Conservation (phyloP, 2,888 invertebrate species). For the Pimpla rufipes region DNA sequence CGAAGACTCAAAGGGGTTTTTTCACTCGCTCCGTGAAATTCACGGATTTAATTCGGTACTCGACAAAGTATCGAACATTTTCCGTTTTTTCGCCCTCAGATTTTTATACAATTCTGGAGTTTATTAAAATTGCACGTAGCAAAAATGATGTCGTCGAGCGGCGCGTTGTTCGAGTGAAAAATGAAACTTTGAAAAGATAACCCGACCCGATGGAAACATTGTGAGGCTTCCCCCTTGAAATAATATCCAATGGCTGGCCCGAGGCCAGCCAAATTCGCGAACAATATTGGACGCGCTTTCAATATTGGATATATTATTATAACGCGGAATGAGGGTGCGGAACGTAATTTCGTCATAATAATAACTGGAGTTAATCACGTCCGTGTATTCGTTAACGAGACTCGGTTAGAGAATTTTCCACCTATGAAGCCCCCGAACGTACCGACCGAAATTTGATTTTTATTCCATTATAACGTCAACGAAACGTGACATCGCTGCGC, state of each 20-base stretch:
- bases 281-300: conserved; percentile 31
- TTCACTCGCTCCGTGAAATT: neutral
- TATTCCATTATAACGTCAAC: conserved; percentile 48
- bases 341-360: conserved; percentile 49
- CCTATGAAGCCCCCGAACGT: conserved; percentile 25
- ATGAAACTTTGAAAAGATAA: neutral
- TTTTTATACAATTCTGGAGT: neutral
- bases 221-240: neutral
- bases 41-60: neutral
- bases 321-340: conserved; percentile 5
- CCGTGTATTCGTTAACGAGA: conserved; percentile 48
- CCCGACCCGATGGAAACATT: conserved; percentile 12
- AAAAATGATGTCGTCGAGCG: neutral
- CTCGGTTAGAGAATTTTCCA: conserved; percentile 51
- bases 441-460: conserved; percentile 43
- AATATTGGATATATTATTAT: conserved; percentile 32
- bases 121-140: neutral
- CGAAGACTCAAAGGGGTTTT: too few species aligned
- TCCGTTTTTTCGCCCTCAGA: neutral
- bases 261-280: conserved; percentile 8
- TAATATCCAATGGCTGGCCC: conserved; percentile 14
- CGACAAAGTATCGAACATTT: neutral
- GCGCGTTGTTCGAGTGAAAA: neutral
- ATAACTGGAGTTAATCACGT: conserved; percentile 49
- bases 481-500: conserved; percentile 16